Conservation (phyloP, 2,888 invertebrate genomes). For the Oscheius sp. region DNA sequence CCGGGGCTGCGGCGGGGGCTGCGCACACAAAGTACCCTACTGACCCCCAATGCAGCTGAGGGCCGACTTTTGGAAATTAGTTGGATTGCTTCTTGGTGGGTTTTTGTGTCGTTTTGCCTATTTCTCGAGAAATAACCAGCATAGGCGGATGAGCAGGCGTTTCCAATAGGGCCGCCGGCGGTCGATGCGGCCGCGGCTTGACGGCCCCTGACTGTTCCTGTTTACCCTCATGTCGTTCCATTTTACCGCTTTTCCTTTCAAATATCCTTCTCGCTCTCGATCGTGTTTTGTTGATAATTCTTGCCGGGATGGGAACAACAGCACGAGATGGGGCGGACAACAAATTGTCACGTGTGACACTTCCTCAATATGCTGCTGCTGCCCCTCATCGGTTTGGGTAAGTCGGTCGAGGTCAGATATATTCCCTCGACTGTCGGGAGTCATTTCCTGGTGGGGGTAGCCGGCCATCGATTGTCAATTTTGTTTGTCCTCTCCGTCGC, state of each 20-base stretch:
- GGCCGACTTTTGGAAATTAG: conserved; percentile 31
- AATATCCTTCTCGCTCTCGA: too few species aligned
- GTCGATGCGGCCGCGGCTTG: neutral
- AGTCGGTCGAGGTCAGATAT: neutral
- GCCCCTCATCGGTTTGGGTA: conserved; percentile 4
- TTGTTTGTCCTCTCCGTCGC: neutral
- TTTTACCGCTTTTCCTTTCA: too few species aligned
- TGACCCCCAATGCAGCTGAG: conserved; percentile 31
- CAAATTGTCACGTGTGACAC: conserved; percentile 18
- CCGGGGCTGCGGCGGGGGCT: conserved; percentile 16
- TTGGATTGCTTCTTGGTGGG: conserved; percentile 2
- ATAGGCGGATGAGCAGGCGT: neutral
- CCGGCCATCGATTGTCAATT: neutral
- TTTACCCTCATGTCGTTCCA: neutral
- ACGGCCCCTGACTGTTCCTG: neutral
- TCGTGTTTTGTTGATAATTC: neutral
- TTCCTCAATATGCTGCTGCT: neutral
- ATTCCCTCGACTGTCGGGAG: neutral
- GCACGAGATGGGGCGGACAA: conserved; percentile 18
- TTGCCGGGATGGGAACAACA: conserved; percentile 14
- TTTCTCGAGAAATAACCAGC: neutral
- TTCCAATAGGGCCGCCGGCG: conserved; percentile 3
- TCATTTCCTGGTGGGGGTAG: neutral
- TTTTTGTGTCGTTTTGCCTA: neutral
- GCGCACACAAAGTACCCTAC: conserved; percentile 5